Conservation (phyloP, 2,113 vertebrate genomes). For the Lasiurus borealis region DNA sequence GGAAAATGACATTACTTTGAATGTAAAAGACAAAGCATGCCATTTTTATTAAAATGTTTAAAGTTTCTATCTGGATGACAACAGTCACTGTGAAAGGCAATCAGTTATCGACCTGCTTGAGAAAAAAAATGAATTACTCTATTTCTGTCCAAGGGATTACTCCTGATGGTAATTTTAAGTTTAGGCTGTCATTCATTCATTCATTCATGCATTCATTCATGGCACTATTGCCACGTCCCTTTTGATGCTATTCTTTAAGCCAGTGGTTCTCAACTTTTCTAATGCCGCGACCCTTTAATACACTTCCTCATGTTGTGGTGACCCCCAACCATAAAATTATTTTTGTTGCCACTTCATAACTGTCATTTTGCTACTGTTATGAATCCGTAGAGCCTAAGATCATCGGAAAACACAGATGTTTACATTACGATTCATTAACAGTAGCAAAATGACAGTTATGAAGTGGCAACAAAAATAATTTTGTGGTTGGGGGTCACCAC, state of each 20-base stretch:
- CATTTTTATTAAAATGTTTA: not conserved
- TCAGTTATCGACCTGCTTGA: not conserved
- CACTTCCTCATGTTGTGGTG: too few species aligned
- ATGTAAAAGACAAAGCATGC: not conserved
- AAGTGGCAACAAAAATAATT: too few species aligned
- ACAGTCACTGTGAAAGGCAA: not conserved
- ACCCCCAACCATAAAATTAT: too few species aligned
- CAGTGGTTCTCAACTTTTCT: too few species aligned
- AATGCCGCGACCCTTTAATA: too few species aligned
- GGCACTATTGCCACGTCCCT: not conserved
- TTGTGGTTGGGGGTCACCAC: too few species aligned
- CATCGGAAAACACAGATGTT: too few species aligned
- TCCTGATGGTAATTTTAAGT: not conserved
- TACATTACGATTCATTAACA: too few species aligned
- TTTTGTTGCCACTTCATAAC: too few species aligned
- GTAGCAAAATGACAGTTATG: too few species aligned
- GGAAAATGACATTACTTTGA: not conserved
- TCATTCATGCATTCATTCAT: not conserved
- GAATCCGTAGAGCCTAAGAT: too few species aligned
- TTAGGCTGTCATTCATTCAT: not conserved
- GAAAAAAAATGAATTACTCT: not conserved
- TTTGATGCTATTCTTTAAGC: not conserved
- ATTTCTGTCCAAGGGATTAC: not conserved
- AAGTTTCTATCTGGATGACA: not conserved
- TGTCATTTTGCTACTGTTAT: too few species aligned